phyloP scores from a whole-genome alignment of 2,113 vertebrate genomes.

The Myotis davidii region DNA sequence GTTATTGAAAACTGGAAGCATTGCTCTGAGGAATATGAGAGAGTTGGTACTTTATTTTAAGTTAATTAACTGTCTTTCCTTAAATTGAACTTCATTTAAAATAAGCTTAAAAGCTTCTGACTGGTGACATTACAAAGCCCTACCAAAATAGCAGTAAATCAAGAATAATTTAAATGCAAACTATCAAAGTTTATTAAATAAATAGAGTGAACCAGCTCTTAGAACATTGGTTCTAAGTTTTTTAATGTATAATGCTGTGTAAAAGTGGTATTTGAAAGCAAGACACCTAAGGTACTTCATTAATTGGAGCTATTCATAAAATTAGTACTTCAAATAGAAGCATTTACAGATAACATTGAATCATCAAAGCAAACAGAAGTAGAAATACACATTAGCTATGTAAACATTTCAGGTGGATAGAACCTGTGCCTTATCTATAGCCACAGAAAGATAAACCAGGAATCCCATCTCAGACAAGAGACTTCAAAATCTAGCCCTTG shows the following conservation, averaged over 20 bases:
- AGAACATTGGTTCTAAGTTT: background rate
- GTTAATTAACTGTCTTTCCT: background rate
- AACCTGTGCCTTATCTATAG: background rate
- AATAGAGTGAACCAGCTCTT: background rate
- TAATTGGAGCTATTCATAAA: conserved; percentile 47
- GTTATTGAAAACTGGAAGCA: background rate
- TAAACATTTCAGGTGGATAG: conserved; percentile 41
- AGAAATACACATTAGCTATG: conserved; percentile 12
- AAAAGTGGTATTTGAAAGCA: conserved; percentile 39
- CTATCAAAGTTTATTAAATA: conserved; percentile 13
- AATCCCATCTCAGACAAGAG: background rate
- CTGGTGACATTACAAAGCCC: conserved; percentile 7
- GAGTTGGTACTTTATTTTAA: background rate
- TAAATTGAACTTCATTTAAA: conserved; percentile 33
- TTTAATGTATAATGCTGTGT: background rate
- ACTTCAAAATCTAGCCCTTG: background rate
- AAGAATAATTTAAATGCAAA: conserved; percentile 30
- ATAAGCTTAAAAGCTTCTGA: conserved; percentile 13
- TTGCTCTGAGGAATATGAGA: background rate
- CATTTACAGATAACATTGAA: conserved; percentile 38
- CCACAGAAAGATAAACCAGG: background rate
- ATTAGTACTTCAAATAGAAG: conserved; percentile 49
- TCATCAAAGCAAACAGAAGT: background rate
- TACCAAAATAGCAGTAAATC: background rate
- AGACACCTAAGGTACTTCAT: background rate